Conservation (phyloP, 2,113 vertebrate species). For the Saiga tatarica region DNA sequence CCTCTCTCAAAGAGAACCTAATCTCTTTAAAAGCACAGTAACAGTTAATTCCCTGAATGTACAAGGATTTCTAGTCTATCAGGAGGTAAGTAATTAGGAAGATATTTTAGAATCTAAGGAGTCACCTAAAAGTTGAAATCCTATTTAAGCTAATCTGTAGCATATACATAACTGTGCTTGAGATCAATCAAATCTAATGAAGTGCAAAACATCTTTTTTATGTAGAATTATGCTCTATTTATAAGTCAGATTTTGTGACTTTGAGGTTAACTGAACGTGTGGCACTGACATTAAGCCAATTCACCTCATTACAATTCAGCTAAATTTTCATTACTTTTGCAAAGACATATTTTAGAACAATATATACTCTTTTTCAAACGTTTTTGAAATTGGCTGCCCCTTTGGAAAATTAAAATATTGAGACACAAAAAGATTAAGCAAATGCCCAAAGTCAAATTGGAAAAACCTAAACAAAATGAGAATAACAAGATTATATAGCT, state of each 20-base stretch:
- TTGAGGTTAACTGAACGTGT: slow-evolving; percentile 64
- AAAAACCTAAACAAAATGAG: slow-evolving; percentile 31
- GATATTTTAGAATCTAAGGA: slow-evolving; percentile 45
- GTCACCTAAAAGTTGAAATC: slow-evolving; percentile 61
- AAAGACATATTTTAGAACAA: slow-evolving; percentile 35
- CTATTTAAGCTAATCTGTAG: slow-evolving; percentile 62
- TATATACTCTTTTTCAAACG: slow-evolving; percentile 40
- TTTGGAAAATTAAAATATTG: slow-evolving; percentile 28
- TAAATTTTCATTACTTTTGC: slow-evolving; percentile 36
- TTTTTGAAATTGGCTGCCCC: neutral
- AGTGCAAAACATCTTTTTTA: slow-evolving; percentile 68
- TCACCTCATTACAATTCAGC: slow-evolving; percentile 31
- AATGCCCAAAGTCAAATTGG: neutral
- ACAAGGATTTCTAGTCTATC: slow-evolving; percentile 70
- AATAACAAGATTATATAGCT: neutral
- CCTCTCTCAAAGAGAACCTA: slow-evolving; percentile 23
- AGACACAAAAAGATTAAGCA: slow-evolving; percentile 46
- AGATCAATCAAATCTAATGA: slow-evolving; percentile 67
- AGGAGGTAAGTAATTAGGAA: slow-evolving; percentile 67
- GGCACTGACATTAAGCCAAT: slow-evolving; percentile 43
- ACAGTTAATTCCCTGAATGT: slow-evolving; percentile 54
- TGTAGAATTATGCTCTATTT: slow-evolving; percentile 61
- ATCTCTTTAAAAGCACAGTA: slow-evolving; percentile 61
- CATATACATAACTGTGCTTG: slow-evolving; percentile 46
- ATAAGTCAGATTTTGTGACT: slow-evolving; percentile 57